phyloP scores from a whole-genome alignment of 2,888 invertebrate species.

The Drosophila robusta region DNA sequence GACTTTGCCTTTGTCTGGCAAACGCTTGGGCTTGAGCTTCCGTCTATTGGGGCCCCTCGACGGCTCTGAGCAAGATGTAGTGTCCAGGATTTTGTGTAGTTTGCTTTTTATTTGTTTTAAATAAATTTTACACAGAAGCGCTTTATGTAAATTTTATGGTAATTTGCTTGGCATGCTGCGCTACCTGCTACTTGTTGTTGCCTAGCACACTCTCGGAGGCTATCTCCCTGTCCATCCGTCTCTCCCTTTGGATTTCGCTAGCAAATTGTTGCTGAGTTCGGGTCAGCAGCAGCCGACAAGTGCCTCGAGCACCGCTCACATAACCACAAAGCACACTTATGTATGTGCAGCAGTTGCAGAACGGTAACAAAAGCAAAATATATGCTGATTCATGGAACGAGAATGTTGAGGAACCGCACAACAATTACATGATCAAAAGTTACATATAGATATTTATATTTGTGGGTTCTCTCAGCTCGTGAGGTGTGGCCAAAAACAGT shows the following conservation, averaged over 20 bases:
- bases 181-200: conserved; percentile 30
- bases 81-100: conserved; percentile 52
- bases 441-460: conserved; percentile 9
- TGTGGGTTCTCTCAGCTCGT: conserved; percentile 14
- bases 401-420: conserved; percentile 48
- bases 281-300: conserved; percentile 20
- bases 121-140: conserved; percentile 74
- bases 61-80: conserved; percentile 49
- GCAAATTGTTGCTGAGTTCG: conserved; percentile 21
- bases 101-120: conserved; percentile 71
- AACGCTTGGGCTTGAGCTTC: conserved; percentile 42
- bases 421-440: conserved; percentile 60
- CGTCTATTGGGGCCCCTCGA: conserved; percentile 31
- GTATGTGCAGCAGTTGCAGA: conserved; percentile 37
- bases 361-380: conserved; percentile 40
- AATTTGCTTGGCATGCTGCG: conserved; percentile 52
- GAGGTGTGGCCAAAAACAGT: conserved; percentile 49
- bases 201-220: conserved; percentile 3
- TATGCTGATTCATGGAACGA: conserved; percentile 60
- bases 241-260: conserved; percentile 1
- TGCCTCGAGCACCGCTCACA: conserved; percentile 30
- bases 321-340: conserved; percentile 20
- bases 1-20: conserved; percentile 54
- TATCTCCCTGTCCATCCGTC: background rate
- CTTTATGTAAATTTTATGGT: conserved; percentile 79